Base-by-base conservation (phyloP, 2,797 vertebrate genomes). In the Lepilemur ruficaudatus region DNA sequence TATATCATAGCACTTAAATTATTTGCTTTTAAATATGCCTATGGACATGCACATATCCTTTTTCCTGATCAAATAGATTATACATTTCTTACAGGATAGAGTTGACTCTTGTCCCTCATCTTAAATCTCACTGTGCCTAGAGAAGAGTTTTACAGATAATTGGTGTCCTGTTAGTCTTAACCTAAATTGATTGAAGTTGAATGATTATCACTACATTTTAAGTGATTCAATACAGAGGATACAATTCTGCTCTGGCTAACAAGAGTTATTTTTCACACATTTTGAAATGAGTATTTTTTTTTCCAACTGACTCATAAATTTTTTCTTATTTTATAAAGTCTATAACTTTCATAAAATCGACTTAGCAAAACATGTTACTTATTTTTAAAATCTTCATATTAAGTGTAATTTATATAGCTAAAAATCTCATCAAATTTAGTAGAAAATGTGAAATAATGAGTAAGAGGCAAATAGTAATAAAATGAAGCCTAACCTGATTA, bases 271-370 rank as follows among this genome's bases (percentile, higher is more conserved):
- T 65, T 28, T 38, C 18, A 35, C 46, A 61, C 9, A 69, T 80
- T 94, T 94, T 88, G 30, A 90, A 95, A 89, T 57, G 15, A 91
- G 10, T 55, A 50, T 32, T 1, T 15, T 82, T 91, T 65, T 65
- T 41, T 3, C 41, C 28, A 89, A 52, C 0, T 38, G 28, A 93
- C 61, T 76, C 72, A 25, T 18, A 23, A 88, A 12, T 9, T 73
- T 43, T 41, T 85, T 28, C 11, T 81, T 28, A 63, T 30, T 95
- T 88, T 84, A 87, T 94, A 9, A 95, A 2, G 4, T 73, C 2
- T 0, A 50, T 90, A 46, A 43, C 10, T 94, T 91, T 80, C 23
- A 91, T 55, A 93, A 95, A 91, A 85, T 63, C 32, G 78, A 94
- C 69, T 52, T 96, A 78, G 14, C 23, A 90, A 91, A 88, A 73